These are phyloP conservation scores for Mercenaria mercenaria DNA, from an alignment of 1,140 invertebrate genomes.

Conservation along the genomic window DNA sequence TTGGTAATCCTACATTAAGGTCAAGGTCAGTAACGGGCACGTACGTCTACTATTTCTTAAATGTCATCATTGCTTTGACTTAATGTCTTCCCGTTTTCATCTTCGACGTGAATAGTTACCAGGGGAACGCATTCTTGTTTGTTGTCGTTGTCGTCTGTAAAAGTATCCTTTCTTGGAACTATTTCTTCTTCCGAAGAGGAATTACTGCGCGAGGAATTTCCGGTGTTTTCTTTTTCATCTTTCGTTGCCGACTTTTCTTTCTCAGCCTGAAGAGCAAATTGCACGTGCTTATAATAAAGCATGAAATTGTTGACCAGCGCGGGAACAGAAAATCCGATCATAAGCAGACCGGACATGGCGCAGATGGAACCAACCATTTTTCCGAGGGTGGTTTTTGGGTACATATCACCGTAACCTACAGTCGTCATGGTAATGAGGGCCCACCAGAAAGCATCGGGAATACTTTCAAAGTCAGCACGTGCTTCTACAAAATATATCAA, in stretches of 20 bases:
- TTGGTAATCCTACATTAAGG: no score
- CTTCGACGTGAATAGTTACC: background rate
- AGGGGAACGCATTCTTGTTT: background rate
- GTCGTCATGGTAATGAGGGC: slow-evolving; percentile 87
- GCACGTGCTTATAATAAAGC: slow-evolving; percentile 45
- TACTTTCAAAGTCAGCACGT: slow-evolving; percentile 86
- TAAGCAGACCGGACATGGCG: slow-evolving; percentile 99
- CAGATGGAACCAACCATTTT: slow-evolving; percentile 85
- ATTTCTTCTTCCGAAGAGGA: background rate
- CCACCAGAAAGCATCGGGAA: slow-evolving; percentile 85
- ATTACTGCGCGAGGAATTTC: background rate
- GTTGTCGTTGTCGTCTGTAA: slow-evolving; percentile 20
- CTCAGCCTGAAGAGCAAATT: slow-evolving; percentile 48
- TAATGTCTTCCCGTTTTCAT: background rate
- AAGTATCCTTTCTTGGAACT: background rate
- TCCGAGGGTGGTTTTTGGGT: slow-evolving; percentile 76
- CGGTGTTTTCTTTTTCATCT: background rate
- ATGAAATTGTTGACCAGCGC: slow-evolving; percentile 58
- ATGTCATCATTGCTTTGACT: background rate
- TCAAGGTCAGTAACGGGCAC: no score
- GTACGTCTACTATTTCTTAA: no score
- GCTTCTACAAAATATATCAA: slow-evolving; percentile 89
- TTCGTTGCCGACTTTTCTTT: background rate
- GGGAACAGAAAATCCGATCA: slow-evolving; percentile 90
- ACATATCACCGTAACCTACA: slow-evolving; percentile 86